Base-by-base conservation (phyloP, 2,888 invertebrate species). In the Cinara cedri region DNA sequence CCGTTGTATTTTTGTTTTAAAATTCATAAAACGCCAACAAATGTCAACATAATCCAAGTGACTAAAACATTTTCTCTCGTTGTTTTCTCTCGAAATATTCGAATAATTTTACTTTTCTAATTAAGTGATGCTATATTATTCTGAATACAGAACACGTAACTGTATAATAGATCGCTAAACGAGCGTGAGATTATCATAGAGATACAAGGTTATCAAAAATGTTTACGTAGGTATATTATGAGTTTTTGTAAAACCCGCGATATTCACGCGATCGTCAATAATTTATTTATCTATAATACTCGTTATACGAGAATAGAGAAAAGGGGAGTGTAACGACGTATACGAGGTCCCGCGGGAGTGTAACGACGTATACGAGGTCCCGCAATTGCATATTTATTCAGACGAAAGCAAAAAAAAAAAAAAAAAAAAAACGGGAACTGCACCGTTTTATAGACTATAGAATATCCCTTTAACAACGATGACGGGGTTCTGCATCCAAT, bases 361-460 rank as follows among this genome's bases (percentile, higher is more conserved):
- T 26, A 60, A 13, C 72, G 19, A 11, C 34, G 49, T n/a, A n/a
- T n/a, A n/a, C 24, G 19, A n/a, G 72, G 57, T 72, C n/a, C 42
- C 42, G 34, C 71, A 62, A 72, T 72, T 34, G 72, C 49, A 72
- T 72, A 72, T 72, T 72, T 72, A 49, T 72, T 72, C 72, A 49
- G 60, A 60, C 60, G 60, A 34, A 62, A 34, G 6, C 3, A 34
- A 34, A 34, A 34, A 34, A 34, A 34, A 34, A 34, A 34, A 34
- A 34, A 34, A 34, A 34, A 34, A 34, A 68, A 72, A 60, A 72
- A 26, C 72, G 72, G 49, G n/a, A 60, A n/a, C 60, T 16, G 60
- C 46, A n/a, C n/a, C 49, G 34, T 72, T 72, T 72, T 72, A 57
- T 57, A 57, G 44, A 46, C 71, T 24, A 34, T 34, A 44, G 26